A percentile compares a stretch with the other conserved stretches of the same genome.
phyloP scores from a whole-genome alignment of 2,113 vertebrate species.

The Pampusana beccarii region DNA sequence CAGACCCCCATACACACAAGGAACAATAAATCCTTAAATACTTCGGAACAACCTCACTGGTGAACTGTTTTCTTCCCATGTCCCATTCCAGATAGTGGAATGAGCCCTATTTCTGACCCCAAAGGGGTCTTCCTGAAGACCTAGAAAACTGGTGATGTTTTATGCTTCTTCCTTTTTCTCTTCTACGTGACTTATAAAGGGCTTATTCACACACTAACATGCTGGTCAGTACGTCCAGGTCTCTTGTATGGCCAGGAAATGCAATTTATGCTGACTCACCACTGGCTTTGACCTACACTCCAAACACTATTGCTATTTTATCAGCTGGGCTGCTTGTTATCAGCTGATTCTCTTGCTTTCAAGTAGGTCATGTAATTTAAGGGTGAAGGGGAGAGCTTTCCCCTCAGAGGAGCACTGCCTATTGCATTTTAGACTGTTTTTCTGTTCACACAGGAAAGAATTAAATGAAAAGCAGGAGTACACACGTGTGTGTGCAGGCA shows the following conservation, averaged over 20 bases:
- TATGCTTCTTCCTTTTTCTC: not conserved
- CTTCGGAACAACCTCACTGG: not conserved
- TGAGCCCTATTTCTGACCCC: not conserved
- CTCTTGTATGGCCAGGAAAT: not conserved
- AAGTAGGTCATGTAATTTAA: not conserved
- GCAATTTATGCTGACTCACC: not conserved
- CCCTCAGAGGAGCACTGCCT: not conserved
- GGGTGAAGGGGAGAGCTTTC: not conserved
- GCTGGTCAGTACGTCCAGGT: accelerated
- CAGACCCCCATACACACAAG: not conserved
- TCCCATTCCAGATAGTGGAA: not conserved
- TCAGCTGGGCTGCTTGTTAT: not conserved
- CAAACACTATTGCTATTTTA: not conserved
- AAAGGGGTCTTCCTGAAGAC: not conserved
- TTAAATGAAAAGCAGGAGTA: not conserved
- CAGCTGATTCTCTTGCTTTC: not conserved
- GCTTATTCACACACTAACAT: not conserved
- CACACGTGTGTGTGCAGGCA: accelerated
- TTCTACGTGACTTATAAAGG: not conserved
- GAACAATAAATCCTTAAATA: not conserved
- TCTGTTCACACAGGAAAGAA: not conserved
- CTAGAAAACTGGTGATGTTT: not conserved
- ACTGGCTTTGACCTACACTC: not conserved
- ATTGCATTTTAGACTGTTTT: not conserved
- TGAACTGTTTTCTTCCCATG: not conserved